Base-by-base conservation (phyloP, 2,888 invertebrate genomes). In the Chrysolina oricalcia region DNA sequence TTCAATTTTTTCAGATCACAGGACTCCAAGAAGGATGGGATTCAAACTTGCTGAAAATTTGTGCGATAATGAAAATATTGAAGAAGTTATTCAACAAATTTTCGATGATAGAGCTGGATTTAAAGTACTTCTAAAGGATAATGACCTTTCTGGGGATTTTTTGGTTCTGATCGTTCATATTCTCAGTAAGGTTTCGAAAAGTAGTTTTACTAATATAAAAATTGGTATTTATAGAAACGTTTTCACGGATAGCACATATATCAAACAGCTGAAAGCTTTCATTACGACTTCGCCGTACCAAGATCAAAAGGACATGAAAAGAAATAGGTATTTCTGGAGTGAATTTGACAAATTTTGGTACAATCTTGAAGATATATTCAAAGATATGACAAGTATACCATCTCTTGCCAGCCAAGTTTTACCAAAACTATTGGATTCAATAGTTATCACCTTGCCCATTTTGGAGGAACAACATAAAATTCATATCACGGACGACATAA, bases 151-250 rank as follows among this genome's bases (percentile, higher is more conserved):
- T 23, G 65, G 65, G 8, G 65, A 66, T 46, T 66, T 43, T 43
- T 9, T 66, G 43, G 43, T 43, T 46, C 23, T 66, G 43, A 66
- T 66, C 13, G 65, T 43, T 41, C 27, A 66, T n/a, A 66, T 66
- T 2, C 21, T 66, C 1, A 23, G 46, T 46, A 66, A 43, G 8
- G 65, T 46, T 66, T 66, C 65, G 1, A 15, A 46, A 11, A 46
- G 65, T 9, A 66, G 65, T 27, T 66, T 66, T 3, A 13, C 3
- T n/a, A 4, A 41, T 15, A 15, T 15, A 8, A 66, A 66, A 15
- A n/a, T 66, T n/a, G 21, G 48, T 2, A 66, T 66, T 15, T 66
- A 66, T 19, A 15, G 48, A 41, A 43, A 8, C 15, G 46, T 66
- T 46, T 66, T 66, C n/a, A 13, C 27, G 19, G 23, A 46, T 41